Conservation (phyloP, 2,797 vertebrate genomes). For the Phalanger gymnotis region DNA sequence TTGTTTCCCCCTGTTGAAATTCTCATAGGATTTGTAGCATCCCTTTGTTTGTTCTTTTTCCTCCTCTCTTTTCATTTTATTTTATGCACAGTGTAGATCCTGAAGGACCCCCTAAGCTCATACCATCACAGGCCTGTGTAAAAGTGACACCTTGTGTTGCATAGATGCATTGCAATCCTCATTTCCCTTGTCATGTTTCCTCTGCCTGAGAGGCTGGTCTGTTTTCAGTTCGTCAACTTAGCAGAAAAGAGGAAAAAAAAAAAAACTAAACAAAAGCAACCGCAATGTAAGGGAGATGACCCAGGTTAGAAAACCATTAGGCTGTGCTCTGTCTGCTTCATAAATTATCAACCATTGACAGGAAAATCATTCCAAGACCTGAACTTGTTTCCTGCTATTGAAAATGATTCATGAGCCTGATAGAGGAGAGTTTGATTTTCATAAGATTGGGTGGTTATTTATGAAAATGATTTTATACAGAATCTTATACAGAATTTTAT, state of each 20-base stretch:
- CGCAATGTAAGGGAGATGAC: neutral
- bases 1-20: neutral
- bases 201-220: conserved; percentile 29
- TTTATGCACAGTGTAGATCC: neutral
- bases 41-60: conserved; percentile 10
- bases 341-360: conserved; percentile 2
- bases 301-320: conserved; percentile 12
- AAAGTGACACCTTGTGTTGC: conserved; percentile 78
- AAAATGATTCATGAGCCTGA: conserved; percentile 1
- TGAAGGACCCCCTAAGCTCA: neutral
- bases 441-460: conserved; percentile 23
- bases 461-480: conserved; percentile 38
- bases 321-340: conserved; percentile 31
- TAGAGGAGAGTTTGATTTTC: conserved; percentile 43
- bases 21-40: conserved; percentile 20
- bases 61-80: neutral
- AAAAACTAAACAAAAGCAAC: neutral
- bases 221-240: conserved; percentile 45
- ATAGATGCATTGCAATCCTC: conserved; percentile 67
- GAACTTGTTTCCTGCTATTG: conserved; percentile 30
- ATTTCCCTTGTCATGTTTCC: conserved; percentile 3
- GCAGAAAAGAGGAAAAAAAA: neutral
- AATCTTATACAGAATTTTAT: too few species aligned
- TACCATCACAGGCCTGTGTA: conserved; percentile 39
- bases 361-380: conserved; percentile 10